Evolutionary conservation across 2,113 vertebrate species (phyloP).

Genomic region (Phalacrocorax aristotelis): DNA sequence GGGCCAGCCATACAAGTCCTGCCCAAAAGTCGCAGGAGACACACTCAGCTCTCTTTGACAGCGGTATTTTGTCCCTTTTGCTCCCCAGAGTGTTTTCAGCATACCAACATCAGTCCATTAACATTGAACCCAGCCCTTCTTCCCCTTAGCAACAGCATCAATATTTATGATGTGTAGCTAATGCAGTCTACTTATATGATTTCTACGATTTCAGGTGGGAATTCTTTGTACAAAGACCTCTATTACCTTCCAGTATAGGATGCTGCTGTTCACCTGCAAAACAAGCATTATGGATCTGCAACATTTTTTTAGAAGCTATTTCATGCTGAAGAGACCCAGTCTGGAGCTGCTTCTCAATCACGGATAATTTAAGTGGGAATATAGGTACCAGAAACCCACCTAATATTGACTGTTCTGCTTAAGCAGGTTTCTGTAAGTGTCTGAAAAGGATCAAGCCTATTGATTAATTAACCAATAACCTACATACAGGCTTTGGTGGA

Average conservation of each 20-base stretch:
- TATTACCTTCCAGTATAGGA: background rate
- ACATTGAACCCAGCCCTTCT: conserved; percentile 32
- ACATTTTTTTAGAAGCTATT: background rate
- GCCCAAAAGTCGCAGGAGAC: background rate
- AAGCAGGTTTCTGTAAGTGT: background rate
- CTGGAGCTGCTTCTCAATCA: background rate
- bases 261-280: background rate
- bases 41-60: background rate
- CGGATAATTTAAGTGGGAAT: background rate
- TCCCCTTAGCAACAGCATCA: conserved; percentile 42
- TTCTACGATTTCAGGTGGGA: conserved; percentile 30
- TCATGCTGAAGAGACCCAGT: background rate
- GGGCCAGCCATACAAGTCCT: background rate
- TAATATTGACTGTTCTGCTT: background rate
- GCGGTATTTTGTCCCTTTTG: background rate
- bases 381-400: background rate
- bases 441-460: background rate
- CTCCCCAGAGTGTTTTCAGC: background rate
- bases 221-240: conserved; percentile 16
- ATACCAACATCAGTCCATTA: background rate
- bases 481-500: background rate
- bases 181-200: conserved; percentile 59
- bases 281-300: background rate
- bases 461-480: background rate
- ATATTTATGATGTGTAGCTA: conserved; percentile 70